phyloP scores from a whole-genome alignment of 1,140 invertebrate species.

The Caenorhabditis brenneri region DNA sequence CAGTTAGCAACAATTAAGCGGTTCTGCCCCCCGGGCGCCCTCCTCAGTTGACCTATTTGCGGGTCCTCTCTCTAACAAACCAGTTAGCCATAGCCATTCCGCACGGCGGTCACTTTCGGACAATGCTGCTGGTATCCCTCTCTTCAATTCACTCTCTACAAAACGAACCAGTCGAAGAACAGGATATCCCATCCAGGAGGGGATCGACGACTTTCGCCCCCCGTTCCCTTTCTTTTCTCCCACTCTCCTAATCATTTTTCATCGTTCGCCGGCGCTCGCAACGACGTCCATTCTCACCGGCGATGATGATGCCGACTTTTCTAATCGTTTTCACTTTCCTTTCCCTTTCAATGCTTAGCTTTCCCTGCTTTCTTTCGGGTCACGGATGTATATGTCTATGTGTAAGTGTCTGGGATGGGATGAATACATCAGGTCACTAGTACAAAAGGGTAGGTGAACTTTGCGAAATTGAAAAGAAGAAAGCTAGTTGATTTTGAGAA shows the following conservation, averaged over 20 bases:
- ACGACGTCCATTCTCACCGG: background rate
- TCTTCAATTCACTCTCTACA: slow-evolving; percentile 4
- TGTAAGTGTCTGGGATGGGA: background rate
- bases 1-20: slow-evolving; percentile 46
- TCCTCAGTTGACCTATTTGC: slow-evolving; percentile 43
- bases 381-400: slow-evolving; percentile 22
- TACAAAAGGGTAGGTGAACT: slow-evolving; percentile 42
- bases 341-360: slow-evolving; percentile 33
- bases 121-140: slow-evolving; percentile 11
- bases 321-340: slow-evolving; percentile 41
- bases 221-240: background rate
- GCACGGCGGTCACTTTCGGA: slow-evolving; percentile 32
- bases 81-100: slow-evolving; percentile 33
- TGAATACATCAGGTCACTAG: slow-evolving; percentile 33
- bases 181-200: slow-evolving; percentile 24
- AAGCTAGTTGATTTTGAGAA: no score
- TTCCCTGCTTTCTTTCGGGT: slow-evolving; percentile 40
- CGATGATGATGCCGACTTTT: slow-evolving; percentile 17
- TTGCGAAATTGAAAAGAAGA: slow-evolving; percentile 25
- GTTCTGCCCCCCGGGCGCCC: slow-evolving; percentile 7
- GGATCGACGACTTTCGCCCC: background rate
- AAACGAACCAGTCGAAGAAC: slow-evolving; percentile 22
- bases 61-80: slow-evolving; percentile 5
- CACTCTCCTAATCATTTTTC: slow-evolving; percentile 22
- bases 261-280: background rate